These are phyloP conservation scores for Diadophis punctatus DNA, from an alignment of 2,113 vertebrate species.

Conservation along the genomic window DNA sequence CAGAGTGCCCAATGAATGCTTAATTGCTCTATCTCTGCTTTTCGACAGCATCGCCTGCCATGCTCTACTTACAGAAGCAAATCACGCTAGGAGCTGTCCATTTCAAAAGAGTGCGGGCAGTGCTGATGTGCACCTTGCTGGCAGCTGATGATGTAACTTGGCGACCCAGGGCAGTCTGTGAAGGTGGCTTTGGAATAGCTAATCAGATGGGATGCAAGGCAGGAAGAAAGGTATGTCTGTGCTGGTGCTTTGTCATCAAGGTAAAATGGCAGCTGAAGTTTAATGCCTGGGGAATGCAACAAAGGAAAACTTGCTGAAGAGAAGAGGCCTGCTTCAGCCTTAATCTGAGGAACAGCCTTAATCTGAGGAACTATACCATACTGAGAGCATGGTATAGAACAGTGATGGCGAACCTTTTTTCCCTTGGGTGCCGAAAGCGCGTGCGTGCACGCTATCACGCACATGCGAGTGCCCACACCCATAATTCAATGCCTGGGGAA, in stretches of 20 bases:
- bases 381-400: not conserved
- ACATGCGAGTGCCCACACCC: no score
- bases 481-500: no score
- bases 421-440: no score
- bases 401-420: no score
- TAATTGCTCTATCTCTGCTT: not conserved
- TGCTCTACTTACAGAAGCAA: slow-evolving; percentile 1
- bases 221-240: not conserved
- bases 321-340: not conserved
- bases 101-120: not conserved
- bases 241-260: rapidly evolving
- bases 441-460: no score
- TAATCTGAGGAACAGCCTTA: not conserved
- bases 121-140: not conserved
- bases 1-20: not conserved
- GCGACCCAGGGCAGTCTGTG: not conserved
- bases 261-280: not conserved
- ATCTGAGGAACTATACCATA: not conserved
- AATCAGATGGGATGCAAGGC: not conserved
- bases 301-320: not conserved
- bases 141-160: not conserved
- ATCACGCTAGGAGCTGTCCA: not conserved
- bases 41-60: not conserved
- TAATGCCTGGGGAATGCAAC: not conserved
- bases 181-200: not conserved